Conservation (phyloP, 2,113 vertebrate genomes). For the Plecturocebus donacophilus region DNA sequence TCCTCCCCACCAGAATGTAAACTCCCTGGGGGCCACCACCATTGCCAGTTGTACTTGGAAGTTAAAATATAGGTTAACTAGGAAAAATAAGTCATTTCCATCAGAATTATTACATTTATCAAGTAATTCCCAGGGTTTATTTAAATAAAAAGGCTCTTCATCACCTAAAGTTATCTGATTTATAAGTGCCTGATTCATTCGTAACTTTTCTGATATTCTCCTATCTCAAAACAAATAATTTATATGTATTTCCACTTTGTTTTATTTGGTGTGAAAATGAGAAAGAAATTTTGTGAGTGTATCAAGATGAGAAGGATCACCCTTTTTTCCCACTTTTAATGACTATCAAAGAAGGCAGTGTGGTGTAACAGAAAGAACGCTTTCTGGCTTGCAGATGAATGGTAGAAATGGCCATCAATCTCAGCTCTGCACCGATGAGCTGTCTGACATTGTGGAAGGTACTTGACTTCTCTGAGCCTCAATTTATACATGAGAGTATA, state of each 20-base stretch:
- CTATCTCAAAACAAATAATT: background rate
- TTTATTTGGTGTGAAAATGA: background rate
- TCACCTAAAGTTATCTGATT: background rate
- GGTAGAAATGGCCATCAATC: background rate
- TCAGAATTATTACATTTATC: background rate
- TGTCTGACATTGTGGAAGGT: background rate
- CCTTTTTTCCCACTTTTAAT: background rate
- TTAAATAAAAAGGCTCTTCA: background rate
- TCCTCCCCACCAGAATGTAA: background rate
- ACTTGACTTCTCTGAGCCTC: background rate
- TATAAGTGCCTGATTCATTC: background rate
- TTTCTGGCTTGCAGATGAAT: background rate
- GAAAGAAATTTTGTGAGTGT: background rate
- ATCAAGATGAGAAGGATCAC: background rate
- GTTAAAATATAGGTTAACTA: conserved; percentile 14
- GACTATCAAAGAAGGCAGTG: background rate
- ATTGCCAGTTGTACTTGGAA: background rate
- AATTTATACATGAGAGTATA: background rate
- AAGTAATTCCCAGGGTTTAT: background rate
- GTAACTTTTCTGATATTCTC: background rate
- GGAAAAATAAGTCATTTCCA: background rate
- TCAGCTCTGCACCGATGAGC: background rate
- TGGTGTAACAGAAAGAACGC: background rate
- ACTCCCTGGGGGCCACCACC: background rate
- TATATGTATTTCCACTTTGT: background rate